Conservation (phyloP, 1,140 invertebrate species). For the Mercenaria mercenaria region DNA sequence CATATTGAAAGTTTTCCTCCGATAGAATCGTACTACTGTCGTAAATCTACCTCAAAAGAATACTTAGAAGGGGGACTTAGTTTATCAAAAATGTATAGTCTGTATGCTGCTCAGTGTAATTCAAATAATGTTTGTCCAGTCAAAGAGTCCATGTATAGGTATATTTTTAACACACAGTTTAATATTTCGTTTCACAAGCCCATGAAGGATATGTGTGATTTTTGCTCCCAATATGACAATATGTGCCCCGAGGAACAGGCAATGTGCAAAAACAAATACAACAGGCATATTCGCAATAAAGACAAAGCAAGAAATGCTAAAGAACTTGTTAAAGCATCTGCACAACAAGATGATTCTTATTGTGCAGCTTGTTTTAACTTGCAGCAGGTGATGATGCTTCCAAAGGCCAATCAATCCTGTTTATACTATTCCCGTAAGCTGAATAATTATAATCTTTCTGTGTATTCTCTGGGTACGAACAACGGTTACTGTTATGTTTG, state of each 20-base stretch:
- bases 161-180: conserved; percentile 4
- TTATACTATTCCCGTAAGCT: conserved; percentile 9
- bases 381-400: conserved; percentile 52
- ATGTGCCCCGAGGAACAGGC: neutral
- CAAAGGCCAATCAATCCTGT: conserved; percentile 20
- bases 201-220: conserved; percentile 39
- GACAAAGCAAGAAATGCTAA: neutral
- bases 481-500: conserved; percentile 16
- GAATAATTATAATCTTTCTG: conserved; percentile 33
- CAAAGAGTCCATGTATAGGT: neutral
- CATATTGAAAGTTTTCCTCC: conserved; percentile 43
- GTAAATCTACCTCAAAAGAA: conserved; percentile 31
- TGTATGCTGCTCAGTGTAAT: conserved; percentile 32
- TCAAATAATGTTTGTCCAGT: neutral
- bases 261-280: neutral
- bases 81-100: conserved; percentile 33
- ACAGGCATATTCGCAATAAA: conserved; percentile 28
- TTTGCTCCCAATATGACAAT: conserved; percentile 17
- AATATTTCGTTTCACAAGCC: conserved; percentile 22
- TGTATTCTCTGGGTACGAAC: neutral
- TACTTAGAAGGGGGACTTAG: conserved; percentile 8
- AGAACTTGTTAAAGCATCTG: neutral
- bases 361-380: conserved; percentile 33
- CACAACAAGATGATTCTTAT: neutral
- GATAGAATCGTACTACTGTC: conserved; percentile 31